Base-by-base conservation (phyloP, 2,113 vertebrate species). In the Megaleporinus macrocephalus region DNA sequence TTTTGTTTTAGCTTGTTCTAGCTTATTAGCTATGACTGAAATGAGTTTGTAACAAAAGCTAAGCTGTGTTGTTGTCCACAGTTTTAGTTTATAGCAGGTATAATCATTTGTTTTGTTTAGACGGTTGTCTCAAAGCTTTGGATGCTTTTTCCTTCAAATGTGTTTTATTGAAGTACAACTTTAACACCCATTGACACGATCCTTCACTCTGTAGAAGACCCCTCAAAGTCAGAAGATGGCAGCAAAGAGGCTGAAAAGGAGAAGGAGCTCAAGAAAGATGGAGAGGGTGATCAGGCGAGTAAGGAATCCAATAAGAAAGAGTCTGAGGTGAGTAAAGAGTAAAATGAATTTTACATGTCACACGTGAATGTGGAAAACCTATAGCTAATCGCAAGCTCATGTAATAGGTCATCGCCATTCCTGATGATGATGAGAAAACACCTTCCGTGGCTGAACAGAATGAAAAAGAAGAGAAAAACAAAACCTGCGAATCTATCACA, bases 361-460 rank as follows among this genome's bases (percentile, higher is more conserved):
- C 27, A 33, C 2, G 20, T 30, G 2, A 16, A 62, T 3, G 7
- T 24, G 29, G 0, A 13, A 51, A 41, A 24, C 4, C 22, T 72
- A 24, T 1, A 27, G 14, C 68, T 72, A 4, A 22, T 1, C 22
- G 24, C 18, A 51, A 47, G 12, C 24, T 30, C 84, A 85, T 0
- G 73, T 69, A 82, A 0, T 89, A 95, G 94, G 89, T 95, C 20
- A 94, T 93, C 15, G 86, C 92, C 62, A 93, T 94, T 85, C 93
- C 93, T 0, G 93, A 94, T 22, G 93, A 95, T 0, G 90, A 91
- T 0, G 91, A 93, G 72, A 92, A 90, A 80, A 87, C 88, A 72
- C 90, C 90, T 36, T 9, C 87, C 4, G 71, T 88, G 3, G 22
- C 91, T 94, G 94, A 95, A 24, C 94, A 97, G 68, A 91, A 89